Percentiles rank a stretch among this genome's conserved stretches.
These are phyloP conservation scores for Limenitis camilla DNA, from an alignment of 2,888 invertebrate genomes.

Conservation along the genomic window DNA sequence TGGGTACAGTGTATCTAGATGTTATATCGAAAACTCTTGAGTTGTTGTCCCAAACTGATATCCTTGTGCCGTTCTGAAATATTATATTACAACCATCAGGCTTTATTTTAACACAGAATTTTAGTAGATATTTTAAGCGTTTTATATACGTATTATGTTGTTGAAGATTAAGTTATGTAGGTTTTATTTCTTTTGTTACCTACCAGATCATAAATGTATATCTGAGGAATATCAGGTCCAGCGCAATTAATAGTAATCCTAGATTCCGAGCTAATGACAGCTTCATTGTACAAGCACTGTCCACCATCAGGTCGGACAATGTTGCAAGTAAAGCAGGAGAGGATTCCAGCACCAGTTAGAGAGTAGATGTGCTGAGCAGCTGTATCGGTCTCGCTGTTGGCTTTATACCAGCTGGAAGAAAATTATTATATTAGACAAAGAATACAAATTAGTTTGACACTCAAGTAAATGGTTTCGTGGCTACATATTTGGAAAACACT, in stretches of 20 bases:
- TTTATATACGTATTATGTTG: too few species aligned
- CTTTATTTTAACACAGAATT: not conserved
- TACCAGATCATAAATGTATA: constrained; percentile 76
- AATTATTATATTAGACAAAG: not conserved
- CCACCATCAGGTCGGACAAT: constrained; percentile 66
- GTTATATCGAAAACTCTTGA: constrained; percentile 66
- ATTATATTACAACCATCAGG: not conserved
- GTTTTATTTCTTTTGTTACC: constrained; percentile 31
- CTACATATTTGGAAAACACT: too few species aligned
- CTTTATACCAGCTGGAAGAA: constrained; percentile 84
- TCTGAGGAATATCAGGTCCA: constrained; percentile 89
- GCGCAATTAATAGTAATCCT: constrained; percentile 84
- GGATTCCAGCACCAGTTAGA: constrained; percentile 70
- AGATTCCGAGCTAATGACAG: constrained; percentile 78
- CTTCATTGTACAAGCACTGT: constrained; percentile 80
- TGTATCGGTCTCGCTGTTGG: constrained; percentile 83
- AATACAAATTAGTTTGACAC: too few species aligned
- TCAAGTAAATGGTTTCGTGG: too few species aligned
- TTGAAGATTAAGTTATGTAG: too few species aligned
- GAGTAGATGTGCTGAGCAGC: constrained; percentile 88
- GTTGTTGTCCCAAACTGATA: constrained; percentile 80
- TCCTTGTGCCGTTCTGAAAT: constrained; percentile 48
- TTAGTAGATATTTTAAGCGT: not conserved
- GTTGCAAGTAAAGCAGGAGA: constrained; percentile 85
- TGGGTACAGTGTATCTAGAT: constrained; percentile 70